Evolutionary conservation across 1,140 invertebrate species (phyloP), one percentile per base, ranked within the genome.

Genomic region (Aricia agestis): DNA sequence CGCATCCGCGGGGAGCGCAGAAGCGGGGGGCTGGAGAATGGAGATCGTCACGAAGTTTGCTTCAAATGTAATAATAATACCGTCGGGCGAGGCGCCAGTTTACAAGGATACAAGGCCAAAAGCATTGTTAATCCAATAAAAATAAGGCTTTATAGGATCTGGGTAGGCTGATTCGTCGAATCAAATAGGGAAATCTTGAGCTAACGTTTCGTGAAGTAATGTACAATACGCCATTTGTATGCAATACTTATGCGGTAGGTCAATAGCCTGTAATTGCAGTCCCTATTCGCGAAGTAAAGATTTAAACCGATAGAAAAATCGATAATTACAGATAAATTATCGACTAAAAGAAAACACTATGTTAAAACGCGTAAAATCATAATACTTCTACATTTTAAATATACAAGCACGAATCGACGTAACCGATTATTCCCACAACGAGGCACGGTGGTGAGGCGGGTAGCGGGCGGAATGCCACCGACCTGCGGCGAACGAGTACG

Each of bases 41-140:
- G 82, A 88, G 87, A 90, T 84, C 89, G 86, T 90, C 89, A 90
- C 87, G 89, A 91, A 91, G 87, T 90, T 91, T 83, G 86, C 87
- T 90, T 81, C 87, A 86, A 87, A 88, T 86, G 86, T 88, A 89
- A 87, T 91, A 91, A 88, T 89, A 89, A 90, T 89, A 89, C 83
- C 79, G 84, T 84, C 85, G 81, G 85, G 84, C 82, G 85, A 88
- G 86, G 87, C 89, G 89, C 89, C 89, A 91, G 90, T 91, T 90
- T 90, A 90, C 86, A 91, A 91, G 89, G 89, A 90, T 90, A 88
- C 86, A 90, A 90, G 87, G 87, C 84, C 84, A 82, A 81, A 84
- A 87, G 82, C 77, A 85, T 85, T 87, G 81, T 87, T 85, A 79
- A 82, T 84, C 75, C 76, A 82, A 78, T 85, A 77, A 78, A 81